Evolutionary conservation across 1,140 invertebrate genomes (phyloP).

Genomic region (Zaprionus capensis): DNA sequence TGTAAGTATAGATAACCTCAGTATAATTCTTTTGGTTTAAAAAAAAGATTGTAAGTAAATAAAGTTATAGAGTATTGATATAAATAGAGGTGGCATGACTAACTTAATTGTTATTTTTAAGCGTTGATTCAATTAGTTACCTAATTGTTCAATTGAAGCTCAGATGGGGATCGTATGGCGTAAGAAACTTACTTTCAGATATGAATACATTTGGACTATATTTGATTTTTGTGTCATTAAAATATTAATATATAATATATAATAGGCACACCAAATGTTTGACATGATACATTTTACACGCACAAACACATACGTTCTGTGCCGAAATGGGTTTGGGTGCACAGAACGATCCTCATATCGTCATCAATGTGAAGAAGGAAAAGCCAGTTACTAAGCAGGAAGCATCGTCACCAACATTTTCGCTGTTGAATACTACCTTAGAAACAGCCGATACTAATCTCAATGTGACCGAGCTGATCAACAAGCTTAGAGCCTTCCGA

Average conservation of each 20-base stretch:
- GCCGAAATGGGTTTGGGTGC: not conserved
- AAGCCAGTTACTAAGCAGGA: not conserved
- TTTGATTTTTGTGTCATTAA: not conserved
- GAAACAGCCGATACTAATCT: not conserved
- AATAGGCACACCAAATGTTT: not conserved
- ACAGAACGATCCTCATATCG: not conserved
- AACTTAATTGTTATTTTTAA: no score
- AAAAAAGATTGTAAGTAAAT: no score
- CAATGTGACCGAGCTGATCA: conserved; percentile 26
- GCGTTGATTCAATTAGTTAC: no score
- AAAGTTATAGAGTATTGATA: no score
- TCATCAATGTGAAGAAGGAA: not conserved
- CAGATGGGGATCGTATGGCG: no score
- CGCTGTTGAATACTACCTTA: no score
- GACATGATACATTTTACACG: not conserved
- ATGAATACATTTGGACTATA: no score
- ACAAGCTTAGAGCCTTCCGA: conserved; percentile 22
- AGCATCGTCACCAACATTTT: no score
- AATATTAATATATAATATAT: not conserved
- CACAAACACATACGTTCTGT: not conserved
- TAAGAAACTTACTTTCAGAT: not conserved
- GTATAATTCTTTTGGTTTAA: no score
- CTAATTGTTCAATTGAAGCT: no score
- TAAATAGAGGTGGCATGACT: no score
- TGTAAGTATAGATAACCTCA: no score